Conservation (phyloP, 2,113 vertebrate species). For the Arenaria interpres region DNA sequence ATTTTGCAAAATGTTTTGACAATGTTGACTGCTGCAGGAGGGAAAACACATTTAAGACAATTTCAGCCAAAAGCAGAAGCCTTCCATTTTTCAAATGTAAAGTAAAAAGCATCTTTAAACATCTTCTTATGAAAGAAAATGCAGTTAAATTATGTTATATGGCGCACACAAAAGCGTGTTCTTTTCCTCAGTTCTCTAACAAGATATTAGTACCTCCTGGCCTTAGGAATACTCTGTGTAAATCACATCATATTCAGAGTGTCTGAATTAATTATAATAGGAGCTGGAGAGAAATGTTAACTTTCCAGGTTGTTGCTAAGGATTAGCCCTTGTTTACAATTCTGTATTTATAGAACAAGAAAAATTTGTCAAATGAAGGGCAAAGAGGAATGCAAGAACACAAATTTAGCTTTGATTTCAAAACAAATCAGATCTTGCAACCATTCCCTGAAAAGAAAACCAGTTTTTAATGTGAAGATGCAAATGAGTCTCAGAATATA, state of each 20-base stretch:
- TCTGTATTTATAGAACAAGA: conserved; percentile 59
- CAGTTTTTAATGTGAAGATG: conserved; percentile 63
- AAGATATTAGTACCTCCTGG: conserved; percentile 57
- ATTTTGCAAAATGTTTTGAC: conserved; percentile 56
- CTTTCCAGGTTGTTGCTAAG: conserved; percentile 65
- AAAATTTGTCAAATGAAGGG: conserved; percentile 65
- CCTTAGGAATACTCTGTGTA: conserved; percentile 43
- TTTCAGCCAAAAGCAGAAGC: conserved; percentile 58
- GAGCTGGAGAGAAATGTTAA: conserved; percentile 54
- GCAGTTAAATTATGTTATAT: conserved; percentile 34
- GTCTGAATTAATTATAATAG: conserved; percentile 59
- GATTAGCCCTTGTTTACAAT: conserved; percentile 68
- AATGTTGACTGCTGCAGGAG: conserved; percentile 43
- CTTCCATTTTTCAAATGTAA: conserved; percentile 51
- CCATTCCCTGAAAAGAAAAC: conserved; percentile 55
- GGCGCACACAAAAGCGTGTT: conserved; percentile 22
- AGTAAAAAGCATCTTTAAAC: conserved; percentile 62
- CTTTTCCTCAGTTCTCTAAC: conserved; percentile 45
- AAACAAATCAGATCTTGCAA: conserved; percentile 63
- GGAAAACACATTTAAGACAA: conserved; percentile 56
- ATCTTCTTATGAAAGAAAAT: conserved; percentile 46
- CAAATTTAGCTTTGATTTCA: conserved; percentile 67
- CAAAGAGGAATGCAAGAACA: conserved; percentile 56
- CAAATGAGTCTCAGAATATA: conserved; percentile 65
- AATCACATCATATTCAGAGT: conserved; percentile 51